Evolutionary conservation across 2,113 vertebrate species (phyloP), one percentile per base, ranked within the genome.

Genomic region (Crotalus tigris): DNA sequence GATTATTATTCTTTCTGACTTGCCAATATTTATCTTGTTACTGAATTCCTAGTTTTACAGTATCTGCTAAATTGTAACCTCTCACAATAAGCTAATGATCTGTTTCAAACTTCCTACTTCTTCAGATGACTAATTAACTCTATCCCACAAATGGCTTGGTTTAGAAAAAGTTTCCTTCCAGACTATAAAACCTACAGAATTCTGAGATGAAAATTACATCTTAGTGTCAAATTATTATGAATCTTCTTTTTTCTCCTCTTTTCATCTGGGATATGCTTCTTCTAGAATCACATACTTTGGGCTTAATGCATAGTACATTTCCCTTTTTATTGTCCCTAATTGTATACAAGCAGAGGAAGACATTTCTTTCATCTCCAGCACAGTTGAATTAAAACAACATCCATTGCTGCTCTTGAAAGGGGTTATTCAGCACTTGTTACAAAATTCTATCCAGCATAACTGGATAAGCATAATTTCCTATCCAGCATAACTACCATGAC

Each of bases 1-100:
- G 51, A 1, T 91, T 5, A 88, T 1, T 92, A 85, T 91, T 55
- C 89, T 21, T 6, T 85, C 58, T 90, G 11, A 0, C 91, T 94
- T 94, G 90, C 15, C 90, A 75, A 88, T 88, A 91, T 8, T 15
- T 46, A n/a, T 85, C 15, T 89, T 92, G 49, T 33, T n/a, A 58
- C 4, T 92, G 23, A 49, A 53, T 49, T 93, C 91, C 59, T 87
- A 89, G 1, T 93, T 92, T 81, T 85, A 87, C 85, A 81, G 86
- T 1, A 58, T 13, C 0, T 69, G 55, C 91, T 58, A 3, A 90
- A 15, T 2, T 90, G 11, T 13, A 93, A 3, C 49, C 13, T 93
- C 94, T 91, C 93, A 51, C 29, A 95, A 94, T 92, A 92, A 92
- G 91, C 93, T 95, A 88, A 24, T 51, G 75, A 85, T 3, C 26